Percentiles rank a stretch among this genome's conserved stretches.
Conservation (phyloP, 92 coral and sea anemone species). For the Phymanthus crucifer region DNA sequence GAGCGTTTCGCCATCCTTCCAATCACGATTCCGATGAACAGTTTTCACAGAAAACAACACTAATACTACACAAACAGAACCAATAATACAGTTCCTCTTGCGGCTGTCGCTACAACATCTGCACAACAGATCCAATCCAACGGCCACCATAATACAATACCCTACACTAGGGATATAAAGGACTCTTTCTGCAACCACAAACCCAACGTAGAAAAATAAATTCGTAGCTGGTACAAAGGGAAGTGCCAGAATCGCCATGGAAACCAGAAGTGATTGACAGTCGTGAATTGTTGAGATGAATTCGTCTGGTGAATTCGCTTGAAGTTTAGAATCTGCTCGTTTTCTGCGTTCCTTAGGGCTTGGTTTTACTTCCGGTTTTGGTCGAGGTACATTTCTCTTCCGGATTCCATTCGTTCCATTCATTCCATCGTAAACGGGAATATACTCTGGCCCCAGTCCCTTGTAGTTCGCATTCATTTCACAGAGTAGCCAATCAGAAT, state of each 20-base stretch:
- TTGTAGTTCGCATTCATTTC: conserved; percentile 37
- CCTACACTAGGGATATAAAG: conserved; percentile 97
- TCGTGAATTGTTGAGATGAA: conserved; percentile 15
- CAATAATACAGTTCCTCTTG: conserved; percentile 32
- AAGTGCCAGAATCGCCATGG: conserved; percentile 69
- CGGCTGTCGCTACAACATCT: conserved; percentile 28
- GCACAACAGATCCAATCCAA: conserved; percentile 71
- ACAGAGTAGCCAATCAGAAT: not conserved
- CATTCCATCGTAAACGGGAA: conserved; percentile 15
- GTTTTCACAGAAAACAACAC: conserved; percentile 62
- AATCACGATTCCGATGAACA: conserved; percentile 77
- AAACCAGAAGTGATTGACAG: conserved; percentile 49
- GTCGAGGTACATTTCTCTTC: conserved; percentile 20
- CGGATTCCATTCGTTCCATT: conserved; percentile 24
- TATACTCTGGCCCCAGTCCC: conserved; percentile 23
- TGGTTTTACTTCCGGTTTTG: conserved; percentile 11
- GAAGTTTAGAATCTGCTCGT: conserved; percentile 3
- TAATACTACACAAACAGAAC: conserved; percentile 44
- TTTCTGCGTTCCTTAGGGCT: conserved; percentile 19
- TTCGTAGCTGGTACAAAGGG: conserved; percentile 93
- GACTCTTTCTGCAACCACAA: conserved; percentile 94
- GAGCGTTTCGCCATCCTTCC: conserved; percentile 85
- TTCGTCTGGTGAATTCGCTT: conserved; percentile 6
- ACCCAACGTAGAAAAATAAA: conserved; percentile 95
- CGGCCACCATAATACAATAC: conserved; percentile 76